phyloP scores from a whole-genome alignment of 2,888 invertebrate genomes.

The Ochropleura leucogaster region DNA sequence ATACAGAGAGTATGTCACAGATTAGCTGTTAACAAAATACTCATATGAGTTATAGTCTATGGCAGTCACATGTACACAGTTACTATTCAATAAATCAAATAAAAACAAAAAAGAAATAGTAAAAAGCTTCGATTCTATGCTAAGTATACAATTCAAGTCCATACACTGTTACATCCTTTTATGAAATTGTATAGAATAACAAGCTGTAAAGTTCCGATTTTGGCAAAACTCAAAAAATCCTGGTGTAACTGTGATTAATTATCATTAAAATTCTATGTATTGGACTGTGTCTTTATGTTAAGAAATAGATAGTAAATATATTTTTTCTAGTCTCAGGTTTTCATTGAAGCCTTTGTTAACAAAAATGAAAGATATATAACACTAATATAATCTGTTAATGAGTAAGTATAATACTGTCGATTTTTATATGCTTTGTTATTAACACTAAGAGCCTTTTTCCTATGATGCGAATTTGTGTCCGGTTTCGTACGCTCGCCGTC shows the following conservation, averaged over 20 bases:
- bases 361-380: conserved; percentile 12
- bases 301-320: conserved; percentile 27
- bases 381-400: conserved; percentile 34
- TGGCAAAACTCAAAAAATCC: neutral
- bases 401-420: conserved; percentile 64
- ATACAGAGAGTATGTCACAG: neutral
- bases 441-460: conserved; percentile 16
- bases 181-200: neutral
- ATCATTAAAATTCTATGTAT: neutral
- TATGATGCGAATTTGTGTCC: neutral
- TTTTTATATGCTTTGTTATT: conserved; percentile 42
- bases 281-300: conserved; percentile 5
- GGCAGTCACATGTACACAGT: neutral
- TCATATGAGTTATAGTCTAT: neutral
- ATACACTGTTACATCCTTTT: neutral
- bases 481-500: neutral
- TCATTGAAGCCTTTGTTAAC: conserved; percentile 14
- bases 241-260: neutral
- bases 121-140: too few relatives aligned
- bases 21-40: too few relatives aligned
- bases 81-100: too few relatives aligned
- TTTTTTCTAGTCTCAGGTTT: conserved; percentile 16
- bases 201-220: neutral
- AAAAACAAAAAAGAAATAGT: neutral
- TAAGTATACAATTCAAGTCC: neutral